Evolutionary conservation across 1,140 invertebrate genomes (phyloP).

Genomic region (Dolichoris vasculosae): DNA sequence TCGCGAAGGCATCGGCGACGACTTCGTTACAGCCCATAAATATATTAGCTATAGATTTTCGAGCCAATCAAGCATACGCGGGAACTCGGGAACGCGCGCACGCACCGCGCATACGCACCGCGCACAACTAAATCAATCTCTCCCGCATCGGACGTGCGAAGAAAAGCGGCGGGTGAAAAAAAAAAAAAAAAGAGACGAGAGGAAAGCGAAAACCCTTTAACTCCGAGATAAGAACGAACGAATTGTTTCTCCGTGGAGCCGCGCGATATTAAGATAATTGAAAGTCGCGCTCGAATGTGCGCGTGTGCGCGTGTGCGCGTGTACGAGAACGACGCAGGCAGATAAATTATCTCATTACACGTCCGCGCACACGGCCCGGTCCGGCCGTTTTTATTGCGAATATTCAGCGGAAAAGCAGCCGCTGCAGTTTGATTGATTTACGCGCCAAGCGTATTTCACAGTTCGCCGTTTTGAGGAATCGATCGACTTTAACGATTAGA

Average conservation of each 20-base stretch:
- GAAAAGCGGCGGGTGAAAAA: neutral
- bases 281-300: neutral
- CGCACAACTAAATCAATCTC: neutral
- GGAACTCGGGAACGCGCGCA: neutral
- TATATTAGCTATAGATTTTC: neutral
- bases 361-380: neutral
- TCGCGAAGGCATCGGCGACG: slow-evolving; percentile 4
- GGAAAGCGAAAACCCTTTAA: neutral
- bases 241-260: slow-evolving; percentile 11
- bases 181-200: neutral
- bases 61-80: neutral
- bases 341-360: slow-evolving; percentile 50
- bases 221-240: neutral
- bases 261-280: slow-evolving; percentile 34
- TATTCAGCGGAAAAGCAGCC: slow-evolving; percentile 29
- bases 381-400: neutral
- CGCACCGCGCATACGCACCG: neutral
- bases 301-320: neutral
- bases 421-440: slow-evolving; percentile 36
- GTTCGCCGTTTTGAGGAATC: slow-evolving; percentile 38
- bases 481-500: slow-evolving; percentile 36
- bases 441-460: slow-evolving; percentile 33
- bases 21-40: neutral
- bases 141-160: neutral
- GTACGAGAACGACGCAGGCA: neutral